These are phyloP conservation scores for Furcifer pardalis DNA, from an alignment of 2,797 vertebrate genomes.

Conservation along the genomic window DNA sequence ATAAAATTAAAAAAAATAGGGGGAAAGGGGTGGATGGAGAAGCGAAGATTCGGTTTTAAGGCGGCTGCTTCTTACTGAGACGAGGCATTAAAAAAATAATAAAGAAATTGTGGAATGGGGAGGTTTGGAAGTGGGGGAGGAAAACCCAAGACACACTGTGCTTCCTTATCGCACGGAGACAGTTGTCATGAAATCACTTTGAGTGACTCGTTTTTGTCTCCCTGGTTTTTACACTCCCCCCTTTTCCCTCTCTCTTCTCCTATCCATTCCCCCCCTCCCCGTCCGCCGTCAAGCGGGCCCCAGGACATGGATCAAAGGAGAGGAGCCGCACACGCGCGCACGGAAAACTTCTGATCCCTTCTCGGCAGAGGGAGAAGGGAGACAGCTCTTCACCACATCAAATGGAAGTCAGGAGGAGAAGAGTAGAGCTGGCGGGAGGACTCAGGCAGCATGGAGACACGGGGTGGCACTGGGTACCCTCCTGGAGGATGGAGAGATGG, in stretches of 20 bases:
- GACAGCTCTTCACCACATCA: not conserved
- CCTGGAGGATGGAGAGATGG: not conserved
- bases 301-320: constrained; percentile 99
- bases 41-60: constrained; percentile 53
- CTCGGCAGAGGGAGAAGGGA: constrained; percentile 70
- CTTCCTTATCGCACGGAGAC: constrained; percentile 98
- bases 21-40: not conserved
- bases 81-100: constrained; percentile 73
- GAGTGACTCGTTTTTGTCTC: constrained; percentile 90
- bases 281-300: constrained; percentile 91
- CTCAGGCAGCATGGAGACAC: not conserved
- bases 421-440: not conserved
- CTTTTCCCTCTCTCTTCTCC: not conserved
- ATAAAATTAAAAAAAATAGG: constrained; percentile 18
- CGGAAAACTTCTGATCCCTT: constrained; percentile 91
- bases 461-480: not conserved
- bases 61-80: constrained; percentile 72
- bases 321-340: constrained; percentile 81
- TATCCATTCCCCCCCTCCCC: not conserved
- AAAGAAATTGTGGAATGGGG: not conserved
- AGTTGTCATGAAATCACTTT: constrained; percentile 97
- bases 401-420: not conserved
- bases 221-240: constrained; percentile 75
- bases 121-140: not conserved
- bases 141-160: constrained; percentile 70